These are phyloP conservation scores for Drosophila pegasa DNA, from an alignment of 2,888 invertebrate species.

Conservation along the genomic window DNA sequence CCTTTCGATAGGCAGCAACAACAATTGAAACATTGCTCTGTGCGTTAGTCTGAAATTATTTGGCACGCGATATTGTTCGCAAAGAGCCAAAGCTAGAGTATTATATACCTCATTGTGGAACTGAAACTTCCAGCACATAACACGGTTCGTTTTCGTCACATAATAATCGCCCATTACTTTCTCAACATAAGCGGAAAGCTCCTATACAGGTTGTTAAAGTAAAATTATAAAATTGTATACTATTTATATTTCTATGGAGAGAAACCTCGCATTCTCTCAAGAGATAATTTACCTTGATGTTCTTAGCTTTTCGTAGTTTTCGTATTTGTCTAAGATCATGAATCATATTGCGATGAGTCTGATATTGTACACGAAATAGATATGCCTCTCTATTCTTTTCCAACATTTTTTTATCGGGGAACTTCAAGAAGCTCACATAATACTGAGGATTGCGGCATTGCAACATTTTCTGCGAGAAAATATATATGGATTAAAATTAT, in stretches of 20 bases:
- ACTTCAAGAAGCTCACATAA: constrained; percentile 70
- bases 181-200: constrained; percentile 71
- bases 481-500: background rate
- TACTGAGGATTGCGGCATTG: constrained; percentile 82
- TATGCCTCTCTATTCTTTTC: constrained; percentile 68
- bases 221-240: no score
- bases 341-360: constrained; percentile 81
- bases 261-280: no score
- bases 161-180: constrained; percentile 82
- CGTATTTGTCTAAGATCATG: constrained; percentile 72
- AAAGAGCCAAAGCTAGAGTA: constrained; percentile 73
- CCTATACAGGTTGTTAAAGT: no score
- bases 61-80: constrained; percentile 68
- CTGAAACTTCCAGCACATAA: constrained; percentile 84
- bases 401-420: constrained; percentile 67
- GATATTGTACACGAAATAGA: constrained; percentile 80
- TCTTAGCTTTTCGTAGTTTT: constrained; percentile 56
- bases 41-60: constrained; percentile 17
- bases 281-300: constrained; percentile 72
- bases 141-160: constrained; percentile 79
- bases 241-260: no score
- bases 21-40: constrained; percentile 47
- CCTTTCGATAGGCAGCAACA: constrained; percentile 72
- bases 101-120: constrained; percentile 83
- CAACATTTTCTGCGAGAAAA: constrained; percentile 79